Evolutionary conservation across 1,140 invertebrate species (phyloP).

Genomic region (Bicyclus anynana): DNA sequence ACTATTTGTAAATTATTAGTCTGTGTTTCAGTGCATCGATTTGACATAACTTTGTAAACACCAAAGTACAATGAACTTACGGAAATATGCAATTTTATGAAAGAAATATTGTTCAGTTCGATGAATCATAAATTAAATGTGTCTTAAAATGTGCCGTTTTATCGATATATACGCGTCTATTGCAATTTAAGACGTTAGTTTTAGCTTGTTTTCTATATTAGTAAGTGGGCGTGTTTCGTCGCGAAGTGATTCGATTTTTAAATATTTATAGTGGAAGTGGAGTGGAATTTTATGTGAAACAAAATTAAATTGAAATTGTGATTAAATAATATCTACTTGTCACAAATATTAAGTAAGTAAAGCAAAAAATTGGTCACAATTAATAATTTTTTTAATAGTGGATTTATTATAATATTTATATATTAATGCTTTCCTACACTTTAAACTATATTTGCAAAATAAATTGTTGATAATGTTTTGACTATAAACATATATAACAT

Average conservation of each 20-base stretch:
- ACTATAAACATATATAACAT: no score
- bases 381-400: no score
- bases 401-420: no score
- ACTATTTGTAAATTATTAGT: background rate
- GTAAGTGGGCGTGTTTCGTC: slow-evolving; percentile 26
- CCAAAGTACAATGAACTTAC: slow-evolving; percentile 54
- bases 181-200: slow-evolving; percentile 8
- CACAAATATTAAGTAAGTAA: no score
- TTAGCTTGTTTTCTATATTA: background rate
- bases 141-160: slow-evolving; percentile 22
- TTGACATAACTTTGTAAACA: slow-evolving; percentile 55
- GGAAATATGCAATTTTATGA: slow-evolving; percentile 25
- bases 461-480: no score
- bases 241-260: slow-evolving; percentile 4
- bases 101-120: slow-evolving; percentile 33
- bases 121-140: slow-evolving; percentile 45
- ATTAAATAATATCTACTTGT: background rate
- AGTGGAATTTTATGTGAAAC: background rate
- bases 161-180: slow-evolving; percentile 10
- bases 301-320: background rate
- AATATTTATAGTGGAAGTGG: slow-evolving; percentile 1
- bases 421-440: no score
- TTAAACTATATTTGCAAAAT: no score
- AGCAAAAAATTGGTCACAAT: no score
- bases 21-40: slow-evolving; percentile 32